These are phyloP conservation scores for Synergus laeviventris DNA, from an alignment of 2,888 invertebrate species.

Conservation along the genomic window DNA sequence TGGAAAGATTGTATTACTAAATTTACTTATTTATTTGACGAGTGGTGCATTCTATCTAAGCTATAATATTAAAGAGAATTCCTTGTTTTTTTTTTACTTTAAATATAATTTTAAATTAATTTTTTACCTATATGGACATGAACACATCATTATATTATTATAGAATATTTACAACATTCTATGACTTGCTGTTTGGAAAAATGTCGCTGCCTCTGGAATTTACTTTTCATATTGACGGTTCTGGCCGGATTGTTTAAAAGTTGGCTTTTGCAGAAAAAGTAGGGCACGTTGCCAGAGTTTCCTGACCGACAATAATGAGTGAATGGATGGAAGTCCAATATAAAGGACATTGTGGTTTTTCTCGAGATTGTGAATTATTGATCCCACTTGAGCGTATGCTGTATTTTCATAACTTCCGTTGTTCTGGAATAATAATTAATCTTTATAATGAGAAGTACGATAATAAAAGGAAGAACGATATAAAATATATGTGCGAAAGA, in stretches of 20 bases:
- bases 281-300: slow-evolving; percentile 40
- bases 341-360: slow-evolving; percentile 40
- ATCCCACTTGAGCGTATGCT: slow-evolving; percentile 29
- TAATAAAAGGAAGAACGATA: background rate
- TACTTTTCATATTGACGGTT: slow-evolving; percentile 19
- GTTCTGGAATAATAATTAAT: background rate
- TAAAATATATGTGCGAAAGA: background rate
- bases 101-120: no score
- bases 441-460: background rate
- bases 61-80: no score
- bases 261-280: slow-evolving; percentile 26
- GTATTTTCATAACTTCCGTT: slow-evolving; percentile 9
- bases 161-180: background rate
- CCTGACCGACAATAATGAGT: slow-evolving; percentile 35
- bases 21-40: background rate
- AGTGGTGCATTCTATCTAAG: background rate
- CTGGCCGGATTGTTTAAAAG: slow-evolving; percentile 34
- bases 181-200: background rate
- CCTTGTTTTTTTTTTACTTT: no score
- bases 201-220: slow-evolving; percentile 20
- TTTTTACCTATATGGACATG: no score
- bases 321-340: slow-evolving; percentile 34
- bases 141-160: background rate
- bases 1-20: background rate
- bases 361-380: slow-evolving; percentile 38